phyloP scores from a whole-genome alignment of 1,140 invertebrate species.

The Atopsyche davidsoni region DNA sequence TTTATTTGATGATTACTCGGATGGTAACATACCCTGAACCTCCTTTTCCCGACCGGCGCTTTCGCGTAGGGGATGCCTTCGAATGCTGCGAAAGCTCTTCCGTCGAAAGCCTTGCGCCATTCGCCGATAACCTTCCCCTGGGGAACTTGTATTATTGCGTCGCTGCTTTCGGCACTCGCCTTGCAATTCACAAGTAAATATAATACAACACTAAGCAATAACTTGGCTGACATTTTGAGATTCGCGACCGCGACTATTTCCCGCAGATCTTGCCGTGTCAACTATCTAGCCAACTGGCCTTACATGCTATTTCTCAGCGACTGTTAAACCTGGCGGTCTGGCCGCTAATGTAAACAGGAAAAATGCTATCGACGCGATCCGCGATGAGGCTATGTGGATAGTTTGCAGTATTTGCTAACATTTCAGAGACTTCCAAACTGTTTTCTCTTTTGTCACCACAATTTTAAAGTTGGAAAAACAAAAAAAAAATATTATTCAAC shows the following conservation, averaged over 20 bases:
- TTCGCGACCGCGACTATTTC: no score
- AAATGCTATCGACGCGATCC: no score
- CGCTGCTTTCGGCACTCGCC: not conserved
- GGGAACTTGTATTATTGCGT: slow-evolving; percentile 13
- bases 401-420: no score
- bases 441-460: not conserved
- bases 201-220: not conserved
- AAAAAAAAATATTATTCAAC: not conserved
- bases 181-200: not conserved
- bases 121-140: slow-evolving; percentile 24
- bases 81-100: slow-evolving; percentile 23
- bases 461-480: not conserved
- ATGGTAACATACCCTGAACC: slow-evolving; percentile 25
- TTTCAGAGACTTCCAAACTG: no score
- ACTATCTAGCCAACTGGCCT: no score
- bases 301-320: no score
- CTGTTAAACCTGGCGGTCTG: no score
- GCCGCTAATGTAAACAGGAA: no score
- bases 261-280: no score
- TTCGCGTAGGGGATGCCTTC: slow-evolving; percentile 27
- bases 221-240: no score
- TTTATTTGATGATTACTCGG: no score
- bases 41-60: slow-evolving; percentile 23
- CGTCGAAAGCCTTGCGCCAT: slow-evolving; percentile 19
- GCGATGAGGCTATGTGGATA: no score